A percentile compares a stretch with the other conserved stretches of the same genome.
These are phyloP conservation scores for Platyrinchus mystaceus DNA, from an alignment of 2,797 vertebrate species.

Conservation along the genomic window DNA sequence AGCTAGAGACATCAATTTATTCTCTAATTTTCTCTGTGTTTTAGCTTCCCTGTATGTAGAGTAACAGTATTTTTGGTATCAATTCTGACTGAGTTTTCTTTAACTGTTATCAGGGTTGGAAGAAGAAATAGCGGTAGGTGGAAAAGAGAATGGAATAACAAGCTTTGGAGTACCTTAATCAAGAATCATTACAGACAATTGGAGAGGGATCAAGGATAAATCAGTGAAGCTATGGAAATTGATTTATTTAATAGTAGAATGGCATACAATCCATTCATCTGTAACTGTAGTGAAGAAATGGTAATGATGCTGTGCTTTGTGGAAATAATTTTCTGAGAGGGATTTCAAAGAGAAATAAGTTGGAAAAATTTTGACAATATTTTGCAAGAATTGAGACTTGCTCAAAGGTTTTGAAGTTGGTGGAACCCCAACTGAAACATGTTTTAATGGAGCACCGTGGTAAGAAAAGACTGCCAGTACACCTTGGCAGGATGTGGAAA, in stretches of 20 bases:
- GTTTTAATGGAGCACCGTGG: neutral
- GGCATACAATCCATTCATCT: neutral
- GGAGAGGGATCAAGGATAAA: neutral
- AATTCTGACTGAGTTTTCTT: neutral
- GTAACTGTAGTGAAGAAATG: neutral
- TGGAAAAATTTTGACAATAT: neutral
- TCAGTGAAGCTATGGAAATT: neutral
- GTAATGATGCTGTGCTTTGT: neutral
- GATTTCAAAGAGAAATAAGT: neutral
- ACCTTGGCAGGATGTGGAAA: neutral
- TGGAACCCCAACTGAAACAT: neutral
- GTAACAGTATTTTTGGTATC: neutral
- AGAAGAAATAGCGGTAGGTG: neutral
- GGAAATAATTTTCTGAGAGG: neutral
- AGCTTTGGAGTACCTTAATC: neutral
- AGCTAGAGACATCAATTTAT: neutral
- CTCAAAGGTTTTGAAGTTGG: neutral
- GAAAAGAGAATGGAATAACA: neutral
- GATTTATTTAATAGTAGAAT: neutral
- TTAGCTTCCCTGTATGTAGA: neutral
- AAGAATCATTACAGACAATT: neutral
- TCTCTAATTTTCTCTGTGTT: neutral
- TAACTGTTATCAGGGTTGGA: neutral
- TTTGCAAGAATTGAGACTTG: neutral
- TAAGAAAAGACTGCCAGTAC: neutral